These are phyloP conservation scores for Botrylloides violaceus DNA, from an alignment of 23 tunicate species.

Conservation along the genomic window DNA sequence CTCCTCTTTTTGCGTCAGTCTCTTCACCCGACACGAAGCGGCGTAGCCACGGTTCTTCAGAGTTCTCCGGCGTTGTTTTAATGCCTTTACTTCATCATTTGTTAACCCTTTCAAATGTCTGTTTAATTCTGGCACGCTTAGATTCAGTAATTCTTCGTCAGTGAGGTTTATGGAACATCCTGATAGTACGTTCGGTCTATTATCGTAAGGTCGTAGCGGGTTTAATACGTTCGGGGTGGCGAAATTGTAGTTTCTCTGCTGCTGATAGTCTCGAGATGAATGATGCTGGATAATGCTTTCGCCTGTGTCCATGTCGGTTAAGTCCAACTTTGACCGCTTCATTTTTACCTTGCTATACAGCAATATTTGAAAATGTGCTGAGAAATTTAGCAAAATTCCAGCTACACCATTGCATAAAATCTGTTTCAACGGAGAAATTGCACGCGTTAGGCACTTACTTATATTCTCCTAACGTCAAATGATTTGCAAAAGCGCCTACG, in stretches of 20 bases:
- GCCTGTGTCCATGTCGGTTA: slow-evolving; percentile 13
- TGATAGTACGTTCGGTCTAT: background rate
- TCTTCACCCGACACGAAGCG: slow-evolving; percentile 23
- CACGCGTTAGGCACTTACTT: no score
- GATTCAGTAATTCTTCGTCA: slow-evolving; percentile 17
- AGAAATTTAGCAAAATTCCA: no score
- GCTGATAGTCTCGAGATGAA: background rate
- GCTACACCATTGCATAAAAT: no score
- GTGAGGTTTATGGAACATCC: slow-evolving; percentile 5
- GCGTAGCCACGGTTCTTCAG: slow-evolving; percentile 27
- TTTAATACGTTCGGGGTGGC: background rate
- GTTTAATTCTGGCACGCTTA: slow-evolving; percentile 22
- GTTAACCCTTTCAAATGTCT: slow-evolving; percentile 18
- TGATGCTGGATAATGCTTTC: background rate
- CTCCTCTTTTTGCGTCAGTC: slow-evolving; percentile 24
- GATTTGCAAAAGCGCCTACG: no score
- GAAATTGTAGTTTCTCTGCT: background rate
- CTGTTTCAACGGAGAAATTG: no score
- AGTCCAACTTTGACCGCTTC: slow-evolving; percentile 3
- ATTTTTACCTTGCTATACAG: background rate
- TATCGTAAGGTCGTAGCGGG: slow-evolving; percentile 14
- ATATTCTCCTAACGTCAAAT: no score
- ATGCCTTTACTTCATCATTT: slow-evolving; percentile 8
- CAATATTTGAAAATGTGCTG: no score
- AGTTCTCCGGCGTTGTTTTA: slow-evolving; percentile 21